A percentile compares a stretch with the other conserved stretches of the same genome.
These are phyloP conservation scores for Motacilla tschutschensis DNA, from an alignment of 2,113 vertebrate species.

Conservation along the genomic window DNA sequence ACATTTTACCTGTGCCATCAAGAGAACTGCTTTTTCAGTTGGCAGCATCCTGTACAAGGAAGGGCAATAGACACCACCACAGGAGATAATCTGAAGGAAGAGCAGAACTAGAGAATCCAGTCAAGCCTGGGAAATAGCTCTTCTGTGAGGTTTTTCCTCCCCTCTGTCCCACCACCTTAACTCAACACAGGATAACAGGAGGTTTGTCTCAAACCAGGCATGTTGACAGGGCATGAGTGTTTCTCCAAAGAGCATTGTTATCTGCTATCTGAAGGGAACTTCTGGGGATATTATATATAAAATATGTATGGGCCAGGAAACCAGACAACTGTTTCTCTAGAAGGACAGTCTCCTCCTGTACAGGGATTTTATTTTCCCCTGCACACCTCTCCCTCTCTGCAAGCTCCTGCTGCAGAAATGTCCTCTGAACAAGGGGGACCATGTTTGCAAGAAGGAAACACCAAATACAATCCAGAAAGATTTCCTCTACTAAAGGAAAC, in stretches of 20 bases:
- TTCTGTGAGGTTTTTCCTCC: neutral
- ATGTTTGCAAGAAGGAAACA: neutral
- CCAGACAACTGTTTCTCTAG: rapidly evolving
- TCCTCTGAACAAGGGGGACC: rapidly evolving
- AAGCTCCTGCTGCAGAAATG: neutral
- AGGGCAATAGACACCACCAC: neutral
- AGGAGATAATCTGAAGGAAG: neutral
- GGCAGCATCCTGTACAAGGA: rapidly evolving
- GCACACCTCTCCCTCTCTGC: rapidly evolving
- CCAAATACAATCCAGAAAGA: neutral
- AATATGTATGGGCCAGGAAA: rapidly evolving
- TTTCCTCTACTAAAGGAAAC: neutral
- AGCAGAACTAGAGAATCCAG: neutral
- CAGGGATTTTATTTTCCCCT: neutral
- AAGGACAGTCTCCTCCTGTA: neutral
- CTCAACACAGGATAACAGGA: neutral
- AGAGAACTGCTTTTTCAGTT: neutral
- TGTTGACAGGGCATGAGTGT: rapidly evolving
- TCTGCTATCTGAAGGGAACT: neutral
- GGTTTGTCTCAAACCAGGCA: neutral
- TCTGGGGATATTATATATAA: neutral
- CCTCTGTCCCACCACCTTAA: neutral
- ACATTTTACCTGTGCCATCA: rapidly evolving
- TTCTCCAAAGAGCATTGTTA: neutral
- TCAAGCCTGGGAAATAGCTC: neutral